phyloP scores from a whole-genome alignment of 1,140 invertebrate genomes.

The Asbolus verrucosus region DNA sequence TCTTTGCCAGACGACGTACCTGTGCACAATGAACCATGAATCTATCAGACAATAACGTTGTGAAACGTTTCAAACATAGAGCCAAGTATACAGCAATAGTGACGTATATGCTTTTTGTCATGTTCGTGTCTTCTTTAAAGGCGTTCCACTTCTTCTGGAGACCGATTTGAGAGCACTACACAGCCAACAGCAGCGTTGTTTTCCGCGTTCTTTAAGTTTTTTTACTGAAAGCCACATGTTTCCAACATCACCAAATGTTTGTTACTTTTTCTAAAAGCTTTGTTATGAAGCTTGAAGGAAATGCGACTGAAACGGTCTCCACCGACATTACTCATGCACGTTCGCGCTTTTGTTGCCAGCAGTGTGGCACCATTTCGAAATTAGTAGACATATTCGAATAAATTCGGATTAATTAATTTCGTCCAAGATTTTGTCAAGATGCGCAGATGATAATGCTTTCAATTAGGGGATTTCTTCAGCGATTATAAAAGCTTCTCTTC shows the following conservation, averaged over 20 bases:
- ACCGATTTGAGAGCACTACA: conserved; percentile 36
- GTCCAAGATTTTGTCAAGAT: conserved; percentile 12
- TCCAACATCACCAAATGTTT: conserved; percentile 23
- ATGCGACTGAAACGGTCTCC: conserved; percentile 12
- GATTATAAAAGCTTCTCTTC: conserved; percentile 35
- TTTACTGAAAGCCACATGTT: conserved; percentile 40
- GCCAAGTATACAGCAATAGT: too few relatives aligned
- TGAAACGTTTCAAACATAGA: conserved; percentile 11
- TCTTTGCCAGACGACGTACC: conserved; percentile 19
- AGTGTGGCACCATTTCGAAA: conserved; percentile 19
- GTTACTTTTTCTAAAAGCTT: conserved; percentile 40
- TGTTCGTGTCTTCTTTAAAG: conserved; percentile 16
- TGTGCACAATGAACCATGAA: conserved; percentile 41
- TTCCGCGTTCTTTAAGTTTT: conserved; percentile 40
- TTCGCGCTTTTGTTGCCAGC: conserved; percentile 10
- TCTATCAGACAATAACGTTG: conserved; percentile 18
- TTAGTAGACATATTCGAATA: conserved; percentile 8
- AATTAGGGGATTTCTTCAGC: conserved; percentile 23
- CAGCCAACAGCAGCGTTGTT: conserved; percentile 35
- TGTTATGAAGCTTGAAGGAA: conserved; percentile 35
- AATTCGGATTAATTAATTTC: conserved; percentile 25
- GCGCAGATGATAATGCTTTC: conserved; percentile 22
- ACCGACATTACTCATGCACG: too few relatives aligned
- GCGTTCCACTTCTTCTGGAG: conserved; percentile 10
- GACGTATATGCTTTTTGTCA: conserved; percentile 21